These are phyloP conservation scores for Anniella stebbinsi DNA, from an alignment of 2,797 vertebrate genomes.

Conservation along the genomic window DNA sequence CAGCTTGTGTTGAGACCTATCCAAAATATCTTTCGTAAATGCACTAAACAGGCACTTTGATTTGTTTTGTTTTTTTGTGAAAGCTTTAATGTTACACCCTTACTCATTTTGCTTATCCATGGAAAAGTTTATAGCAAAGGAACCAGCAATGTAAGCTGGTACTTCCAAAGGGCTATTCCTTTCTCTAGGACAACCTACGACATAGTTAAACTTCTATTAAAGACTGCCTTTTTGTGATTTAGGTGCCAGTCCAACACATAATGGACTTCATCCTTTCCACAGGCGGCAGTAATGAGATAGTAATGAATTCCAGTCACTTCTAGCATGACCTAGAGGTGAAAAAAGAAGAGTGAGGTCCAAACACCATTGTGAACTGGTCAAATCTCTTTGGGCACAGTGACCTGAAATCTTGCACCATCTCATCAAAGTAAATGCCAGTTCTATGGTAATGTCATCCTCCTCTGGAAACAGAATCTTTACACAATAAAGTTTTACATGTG, in stretches of 20 bases:
- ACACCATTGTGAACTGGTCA: slow-evolving; percentile 21
- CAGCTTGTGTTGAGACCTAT: not conserved
- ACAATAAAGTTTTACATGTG: not conserved
- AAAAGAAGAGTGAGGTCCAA: slow-evolving; percentile 22
- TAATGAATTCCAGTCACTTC: not conserved
- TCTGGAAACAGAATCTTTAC: slow-evolving; percentile 27
- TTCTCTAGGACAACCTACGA: not conserved
- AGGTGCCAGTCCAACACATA: slow-evolving; percentile 16
- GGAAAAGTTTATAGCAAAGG: not conserved
- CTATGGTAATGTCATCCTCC: slow-evolving; percentile 2
- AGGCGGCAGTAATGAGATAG: slow-evolving; percentile 1
- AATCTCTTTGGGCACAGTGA: slow-evolving; percentile 33
- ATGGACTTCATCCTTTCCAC: not conserved
- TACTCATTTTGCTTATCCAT: slow-evolving; percentile 7
- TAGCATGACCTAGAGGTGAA: slow-evolving; percentile 29
- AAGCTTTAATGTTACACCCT: not conserved
- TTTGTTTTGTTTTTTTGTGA: not conserved
- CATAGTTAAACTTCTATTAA: not conserved
- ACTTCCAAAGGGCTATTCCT: not conserved
- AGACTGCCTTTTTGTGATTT: slow-evolving; percentile 27
- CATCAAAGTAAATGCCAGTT: slow-evolving; percentile 4
- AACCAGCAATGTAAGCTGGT: not conserved
- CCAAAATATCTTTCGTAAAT: not conserved
- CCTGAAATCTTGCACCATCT: slow-evolving; percentile 30
- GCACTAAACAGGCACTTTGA: not conserved